Conservation (phyloP, 64 coral and sea anemone genomes). For the Pocillopora verrucosa region DNA sequence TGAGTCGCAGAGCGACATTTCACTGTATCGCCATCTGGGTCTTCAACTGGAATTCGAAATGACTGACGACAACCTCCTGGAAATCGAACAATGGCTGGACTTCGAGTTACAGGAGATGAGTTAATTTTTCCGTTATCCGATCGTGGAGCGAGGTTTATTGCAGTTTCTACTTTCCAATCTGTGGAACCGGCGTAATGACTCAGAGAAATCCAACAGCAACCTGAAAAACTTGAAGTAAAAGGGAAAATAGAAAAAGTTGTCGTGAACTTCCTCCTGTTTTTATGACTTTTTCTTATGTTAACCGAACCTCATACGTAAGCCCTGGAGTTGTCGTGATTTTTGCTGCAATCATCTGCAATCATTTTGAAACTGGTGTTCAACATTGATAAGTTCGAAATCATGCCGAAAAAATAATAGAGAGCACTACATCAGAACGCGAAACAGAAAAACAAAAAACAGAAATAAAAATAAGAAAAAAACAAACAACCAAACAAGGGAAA, state of each 20-base stretch:
- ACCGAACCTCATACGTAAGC: no score
- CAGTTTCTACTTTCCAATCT: background rate
- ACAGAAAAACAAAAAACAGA: no score
- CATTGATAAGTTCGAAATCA: no score
- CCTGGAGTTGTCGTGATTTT: no score
- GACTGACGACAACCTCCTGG: slow-evolving; percentile 13
- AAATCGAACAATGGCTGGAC: slow-evolving; percentile 39
- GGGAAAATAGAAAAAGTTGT: background rate
- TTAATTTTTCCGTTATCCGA: slow-evolving; percentile 48
- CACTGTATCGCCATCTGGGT: slow-evolving; percentile 65
- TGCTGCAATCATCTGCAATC: no score
- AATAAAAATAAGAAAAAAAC: no score
- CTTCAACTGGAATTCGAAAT: slow-evolving; percentile 53
- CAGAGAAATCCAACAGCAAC: slow-evolving; percentile 55
- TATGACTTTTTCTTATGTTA: no score
- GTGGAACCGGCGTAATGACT: background rate
- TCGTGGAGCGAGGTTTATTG: slow-evolving; percentile 33
- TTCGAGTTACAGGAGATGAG: slow-evolving; percentile 50
- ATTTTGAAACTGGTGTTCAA: no score
- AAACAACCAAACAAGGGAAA: no score
- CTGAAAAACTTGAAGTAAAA: background rate
- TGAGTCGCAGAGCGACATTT: slow-evolving; percentile 40
- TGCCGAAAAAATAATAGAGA: no score
- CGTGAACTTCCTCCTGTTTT: no score
- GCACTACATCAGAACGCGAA: no score